Base-by-base conservation (phyloP, 1,140 invertebrate species). In the Drosophila pseudoananassae region DNA sequence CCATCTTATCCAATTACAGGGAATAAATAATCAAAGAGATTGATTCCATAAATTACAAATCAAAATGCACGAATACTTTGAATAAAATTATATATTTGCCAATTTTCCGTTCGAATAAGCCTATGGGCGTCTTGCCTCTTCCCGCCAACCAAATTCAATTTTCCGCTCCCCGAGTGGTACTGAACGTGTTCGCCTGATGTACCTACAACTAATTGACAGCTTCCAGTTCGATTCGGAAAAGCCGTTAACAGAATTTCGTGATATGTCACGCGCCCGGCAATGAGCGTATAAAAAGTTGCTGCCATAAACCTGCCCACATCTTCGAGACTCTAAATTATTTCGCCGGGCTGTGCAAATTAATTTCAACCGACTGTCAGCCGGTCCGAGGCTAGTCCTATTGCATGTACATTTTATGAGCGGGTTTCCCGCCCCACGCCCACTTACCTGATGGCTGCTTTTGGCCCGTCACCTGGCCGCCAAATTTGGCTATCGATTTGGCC, bases 231-330 rank as follows among this genome's bases (percentile, higher is more conserved):
- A 45, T 43, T 43, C 46, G 40, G 40, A 64, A 76, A 57, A 78
- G 69, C 59, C 63, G 78, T 76, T 85, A 76, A 69, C 81, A 70
- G 69, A 70, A 78, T 75, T 87, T 81, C 81, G 81, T 85, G 82
- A 85, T 85, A 87, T 85, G 81, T 85, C 82, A 85, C 82, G 66
- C 75, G 77, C 66, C 82, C 45, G 61, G 50, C 83, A 74, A 74
- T 55, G 46, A 63, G 66, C 66, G 58, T 65, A 73, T 65, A 54
- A 3, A 75, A 73, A 73, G 51, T 73, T 63, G 45, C 60, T 60
- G 57, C 76, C 57, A 70, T 64, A 85, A 83, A 77, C 81, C 76
- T 52, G 72, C 68, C 64, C 73, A 84, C 76, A 60, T 64, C 59
- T 78, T 58, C 53, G 46, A 29, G 66, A 52, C 72, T 66, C 72